Evolutionary conservation across 2,888 invertebrate genomes (phyloP), one percentile per base, ranked within the genome.

Genomic region (Eupithecia centaureata): DNA sequence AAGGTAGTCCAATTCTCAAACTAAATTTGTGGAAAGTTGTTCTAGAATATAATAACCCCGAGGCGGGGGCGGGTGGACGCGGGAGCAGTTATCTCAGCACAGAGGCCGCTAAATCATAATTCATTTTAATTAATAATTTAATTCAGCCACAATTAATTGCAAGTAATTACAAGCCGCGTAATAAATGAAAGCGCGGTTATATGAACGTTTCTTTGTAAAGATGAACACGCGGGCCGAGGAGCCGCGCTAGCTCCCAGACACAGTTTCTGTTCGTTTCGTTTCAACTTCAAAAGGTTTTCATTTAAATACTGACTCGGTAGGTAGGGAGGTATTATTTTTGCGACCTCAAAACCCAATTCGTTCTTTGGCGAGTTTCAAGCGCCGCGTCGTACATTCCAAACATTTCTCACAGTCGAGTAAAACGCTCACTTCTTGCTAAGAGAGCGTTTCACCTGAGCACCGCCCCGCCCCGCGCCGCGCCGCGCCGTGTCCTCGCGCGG

Each of bases 201-300:
- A 72, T 72, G 64, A 63, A 65, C 70, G 70, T 73, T 68, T 63
- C 42, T 65, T 72, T 70, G 65, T 65, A 70, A 70, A 70, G 67
- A 64, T 61, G 72, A 68, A 67, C 68, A 70, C 67, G 71, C 68
- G 63, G 67, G 56, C 22, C 51, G 65, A 61, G 73, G 72, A 64
- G 64, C 56, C 28, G 58, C 63, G 22, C 58, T 60, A 15, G 35
- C 63, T 63, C 42, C n/a, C n/a, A n/a, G n/a, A n/a, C n/a, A 22
- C 13, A 30, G 35, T 30, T 47, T 56, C 35, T n/a, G 15, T 15
- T 12, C 33, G 4, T n/a, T 15, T 0, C 5, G 5, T 35, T 35
- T 35, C 35, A 15, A 35, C 15, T 35, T 35, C 35, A 35, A 15
- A 35, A 47, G 13, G 10, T 15, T 51, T 22, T 13, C 5, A 25